Evolutionary conservation across 2,113 vertebrate species (phyloP).

Genomic region (Embiotoca jacksoni): DNA sequence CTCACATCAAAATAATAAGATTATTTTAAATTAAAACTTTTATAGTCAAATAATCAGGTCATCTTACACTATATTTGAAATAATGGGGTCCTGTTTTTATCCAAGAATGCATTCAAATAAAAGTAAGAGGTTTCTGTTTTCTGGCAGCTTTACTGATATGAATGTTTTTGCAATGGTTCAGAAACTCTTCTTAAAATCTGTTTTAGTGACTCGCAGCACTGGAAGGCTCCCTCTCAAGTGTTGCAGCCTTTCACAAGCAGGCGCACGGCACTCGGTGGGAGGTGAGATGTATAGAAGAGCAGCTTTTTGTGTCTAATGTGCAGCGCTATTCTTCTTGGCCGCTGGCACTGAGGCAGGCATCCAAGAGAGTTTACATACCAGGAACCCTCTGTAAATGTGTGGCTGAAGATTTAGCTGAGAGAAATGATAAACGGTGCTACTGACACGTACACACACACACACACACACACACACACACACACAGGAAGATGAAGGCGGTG

Average conservation of each 20-base stretch:
- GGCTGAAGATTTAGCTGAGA: constrained; percentile 11
- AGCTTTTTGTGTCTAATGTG: constrained; percentile 26
- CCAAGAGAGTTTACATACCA: constrained; percentile 67
- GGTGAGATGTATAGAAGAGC: constrained; percentile 21
- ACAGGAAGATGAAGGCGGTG: not conserved
- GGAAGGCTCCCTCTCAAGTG: not conserved
- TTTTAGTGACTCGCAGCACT: not conserved
- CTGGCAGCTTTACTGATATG: no score
- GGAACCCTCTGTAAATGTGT: constrained; percentile 27
- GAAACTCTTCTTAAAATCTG: no score
- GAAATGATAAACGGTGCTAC: not conserved
- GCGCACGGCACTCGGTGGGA: not conserved
- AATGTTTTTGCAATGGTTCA: no score
- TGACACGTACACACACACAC: not conserved
- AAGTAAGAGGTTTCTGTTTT: no score
- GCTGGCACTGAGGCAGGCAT: not conserved
- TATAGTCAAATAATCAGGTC: no score
- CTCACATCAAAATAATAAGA: no score
- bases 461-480: not conserved
- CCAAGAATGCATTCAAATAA: no score
- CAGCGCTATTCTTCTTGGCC: constrained; percentile 9
- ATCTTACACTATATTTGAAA: no score
- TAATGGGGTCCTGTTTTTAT: no score
- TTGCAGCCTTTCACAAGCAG: not conserved
- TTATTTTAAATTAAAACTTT: no score